Evolutionary conservation across 2,797 vertebrate species (phyloP), one percentile per base, ranked within the genome.

Genomic region (Lepus oiostolus): DNA sequence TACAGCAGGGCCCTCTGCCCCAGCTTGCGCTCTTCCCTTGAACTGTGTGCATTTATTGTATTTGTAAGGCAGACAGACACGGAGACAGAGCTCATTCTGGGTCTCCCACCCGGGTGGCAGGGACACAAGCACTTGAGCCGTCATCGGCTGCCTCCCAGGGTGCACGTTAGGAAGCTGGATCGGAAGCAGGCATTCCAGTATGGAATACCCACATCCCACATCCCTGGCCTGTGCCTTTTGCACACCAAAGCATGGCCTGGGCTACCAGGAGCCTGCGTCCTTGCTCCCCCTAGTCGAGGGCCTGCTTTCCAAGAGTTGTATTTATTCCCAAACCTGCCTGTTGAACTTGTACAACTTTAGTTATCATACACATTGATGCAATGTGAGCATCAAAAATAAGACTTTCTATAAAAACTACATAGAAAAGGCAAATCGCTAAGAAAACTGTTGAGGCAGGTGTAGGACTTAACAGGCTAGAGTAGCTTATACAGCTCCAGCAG

Each of bases 321-420:
- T 70, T 76, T 74, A 38, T 68, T 93, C 67, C 65, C 87, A 91
- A 80, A n/a, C 24, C 76, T 74, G n/a, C 70, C 54, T 7, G 32
- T 30, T 54, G 47, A 87, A 80, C 35, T 67, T 13, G 6, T 32
- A 13, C 35, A 52, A 9, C 42, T 67, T 58, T 71, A 60, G 11
- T 87, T 35, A 35, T 62, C 42, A 60, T 75, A 13, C 67, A 72
- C 32, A 22, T 6, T 16, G 77, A 17, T 52, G 67, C 74, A 58
- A 63, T 7, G 26, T 3, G 54, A 74, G 28, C 47, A n/a, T 47
- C 22, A 76, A 54, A 81, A 84, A 9, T 17, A 28, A 76, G 70
- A 12, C 47, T n/a, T 75, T 83, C 85, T 89, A 16, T 26, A 35
- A 85, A 71, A 85, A 62, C 52, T 63, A 9, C 7, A 14, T 70